Conservation (phyloP, 2,888 invertebrate genomes). For the Caenorhabditis angaria region DNA sequence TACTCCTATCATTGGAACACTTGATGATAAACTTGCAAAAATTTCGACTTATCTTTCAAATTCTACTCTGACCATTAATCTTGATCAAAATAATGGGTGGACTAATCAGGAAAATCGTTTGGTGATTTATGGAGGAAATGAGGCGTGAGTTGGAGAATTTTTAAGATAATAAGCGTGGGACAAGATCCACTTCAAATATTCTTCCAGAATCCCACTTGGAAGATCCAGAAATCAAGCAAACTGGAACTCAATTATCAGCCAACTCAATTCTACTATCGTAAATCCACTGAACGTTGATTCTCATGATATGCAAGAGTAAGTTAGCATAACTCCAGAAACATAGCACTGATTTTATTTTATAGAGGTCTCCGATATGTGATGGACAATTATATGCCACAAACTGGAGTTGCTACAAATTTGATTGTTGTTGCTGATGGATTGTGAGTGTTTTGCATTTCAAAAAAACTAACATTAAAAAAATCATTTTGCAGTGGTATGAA, state of each 20-base stretch:
- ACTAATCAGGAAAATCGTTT: slow-evolving; percentile 25
- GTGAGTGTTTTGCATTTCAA: slow-evolving; percentile 14
- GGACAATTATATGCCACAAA: slow-evolving; percentile 22
- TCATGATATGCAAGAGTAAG: slow-evolving; percentile 28
- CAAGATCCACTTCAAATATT: no score
- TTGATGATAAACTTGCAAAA: slow-evolving; percentile 27
- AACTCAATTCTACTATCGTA: slow-evolving; percentile 26
- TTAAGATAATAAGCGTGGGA: no score
- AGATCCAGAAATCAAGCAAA: slow-evolving; percentile 16
- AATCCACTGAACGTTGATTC: slow-evolving; percentile 26
- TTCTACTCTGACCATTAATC: slow-evolving; percentile 14
- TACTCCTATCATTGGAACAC: slow-evolving; percentile 32
- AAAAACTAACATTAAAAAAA: not conserved
- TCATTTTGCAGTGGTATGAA: slow-evolving; percentile 20
- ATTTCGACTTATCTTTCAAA: slow-evolving; percentile 14
- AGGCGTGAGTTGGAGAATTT: slow-evolving; percentile 20
- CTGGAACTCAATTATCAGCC: slow-evolving; percentile 14
- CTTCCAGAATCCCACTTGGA: slow-evolving; percentile 24
- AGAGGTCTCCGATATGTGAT: slow-evolving; percentile 31
- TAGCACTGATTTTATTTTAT: slow-evolving; percentile 1
- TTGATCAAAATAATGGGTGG: slow-evolving; percentile 16
- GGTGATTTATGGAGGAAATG: slow-evolving; percentile 39
- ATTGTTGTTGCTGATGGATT: slow-evolving; percentile 38
- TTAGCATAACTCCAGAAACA: no score
- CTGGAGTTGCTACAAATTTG: slow-evolving; percentile 28